Base-by-base conservation (phyloP, 2,113 vertebrate genomes). In the Dunckerocampus dactyliophorus region DNA sequence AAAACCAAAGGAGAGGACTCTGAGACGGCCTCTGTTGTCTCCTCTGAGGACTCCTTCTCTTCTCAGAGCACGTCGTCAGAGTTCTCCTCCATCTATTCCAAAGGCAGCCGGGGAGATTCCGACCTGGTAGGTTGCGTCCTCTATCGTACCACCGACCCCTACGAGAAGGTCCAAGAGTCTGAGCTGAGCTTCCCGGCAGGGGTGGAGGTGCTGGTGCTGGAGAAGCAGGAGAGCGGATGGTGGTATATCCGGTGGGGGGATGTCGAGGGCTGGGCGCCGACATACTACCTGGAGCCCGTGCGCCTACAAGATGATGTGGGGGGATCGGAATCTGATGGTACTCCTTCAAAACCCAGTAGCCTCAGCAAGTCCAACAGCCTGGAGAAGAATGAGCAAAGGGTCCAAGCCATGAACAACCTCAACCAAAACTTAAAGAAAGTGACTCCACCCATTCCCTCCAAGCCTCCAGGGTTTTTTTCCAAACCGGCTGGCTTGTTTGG, bases 141-240 rank as follows among this genome's bases (percentile, higher is more conserved):
- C 62, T 98, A 94, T 59, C 80, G 92, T 65, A 95, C 97, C 20
- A 93, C 92, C 60, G 95, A 96, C 37, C 90, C 92, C 48, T 99
- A 98, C 60, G 93, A 96, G 76, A 97, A 96, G 76, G 92, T 94
- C 64, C 94, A 97, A 74, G 95, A 96, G 69, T 93, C 95, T 1
- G 96, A 99, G 88, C 83, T 99, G 75, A 95, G 92, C 78, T 99
- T 99, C 71, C 93, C 95, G 0, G 94, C 92, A 0, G 95, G 95
- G 53, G 93, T 90, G 53, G 93, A 95, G 85, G 95, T 98, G 14
- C 93, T 96, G 62, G 94, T 99, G 31, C 80, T 99, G 6, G 96
- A 99, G 81, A 98, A 94, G 83, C 92, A 94, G 80, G 93, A 97
- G 42, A 97, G 95, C 20, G 97, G 97, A 11, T 99, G 97, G 97